These are phyloP conservation scores for Cranoglanis bouderius DNA, from an alignment of 2,113 vertebrate genomes.

Conservation along the genomic window DNA sequence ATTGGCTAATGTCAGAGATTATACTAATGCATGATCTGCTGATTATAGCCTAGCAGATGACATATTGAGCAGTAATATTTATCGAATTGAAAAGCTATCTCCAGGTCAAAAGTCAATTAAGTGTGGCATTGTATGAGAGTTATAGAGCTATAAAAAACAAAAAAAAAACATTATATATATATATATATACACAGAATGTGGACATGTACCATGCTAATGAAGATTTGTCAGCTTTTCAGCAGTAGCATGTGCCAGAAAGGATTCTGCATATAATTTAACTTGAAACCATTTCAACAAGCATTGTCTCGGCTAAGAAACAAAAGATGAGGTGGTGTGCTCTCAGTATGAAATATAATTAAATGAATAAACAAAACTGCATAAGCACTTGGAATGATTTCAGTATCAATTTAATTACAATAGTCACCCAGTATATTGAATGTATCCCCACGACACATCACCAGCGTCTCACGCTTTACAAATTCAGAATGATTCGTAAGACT, in stretches of 20 bases:
- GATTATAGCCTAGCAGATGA: not conserved
- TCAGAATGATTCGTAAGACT: not conserved
- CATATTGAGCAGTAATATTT: not conserved
- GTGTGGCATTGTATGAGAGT: not conserved
- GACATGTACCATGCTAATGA: not conserved
- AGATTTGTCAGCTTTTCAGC: not conserved
- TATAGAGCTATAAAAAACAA: not conserved
- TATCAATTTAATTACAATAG: slow-evolving; percentile 10
- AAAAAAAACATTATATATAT: not conserved
- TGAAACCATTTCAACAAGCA: not conserved
- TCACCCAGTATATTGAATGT: not conserved
- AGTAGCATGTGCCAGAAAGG: not conserved
- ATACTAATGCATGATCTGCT: not conserved
- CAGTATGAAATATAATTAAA: not conserved
- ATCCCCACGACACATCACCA: not conserved
- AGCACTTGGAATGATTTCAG: not conserved
- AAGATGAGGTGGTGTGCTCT: not conserved
- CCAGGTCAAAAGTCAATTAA: not conserved
- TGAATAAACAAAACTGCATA: slow-evolving; percentile 7
- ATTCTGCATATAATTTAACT: not conserved
- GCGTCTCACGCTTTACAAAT: not conserved
- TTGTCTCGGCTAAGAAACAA: not conserved
- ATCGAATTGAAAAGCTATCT: not conserved
- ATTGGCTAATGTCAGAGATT: not conserved
- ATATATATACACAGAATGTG: not conserved